Evolutionary conservation across 2,888 invertebrate species (phyloP), one percentile per base, ranked within the genome.

Genomic region (Eumerus sabulonum): DNA sequence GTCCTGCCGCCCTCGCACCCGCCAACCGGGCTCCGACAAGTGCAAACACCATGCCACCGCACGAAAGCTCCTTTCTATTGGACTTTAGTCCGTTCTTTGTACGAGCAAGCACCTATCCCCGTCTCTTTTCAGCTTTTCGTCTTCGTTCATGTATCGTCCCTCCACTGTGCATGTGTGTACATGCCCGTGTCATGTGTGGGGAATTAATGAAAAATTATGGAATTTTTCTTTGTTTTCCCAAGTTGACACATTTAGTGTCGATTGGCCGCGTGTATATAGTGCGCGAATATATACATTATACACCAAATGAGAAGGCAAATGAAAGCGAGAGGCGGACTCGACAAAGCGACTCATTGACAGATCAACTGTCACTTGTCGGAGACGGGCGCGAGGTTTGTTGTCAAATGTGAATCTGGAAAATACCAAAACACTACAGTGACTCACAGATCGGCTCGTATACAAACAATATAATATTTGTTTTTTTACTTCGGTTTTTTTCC

Each of bases 201-300:
- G n/a, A n/a, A n/a, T n/a, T n/a, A n/a, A n/a, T 7, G 27, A 67
- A 62, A 60, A 47, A n/a, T 67, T 45, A 63, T 73, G 51, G 72
- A 62, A 77, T 72, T 51, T 54, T 73, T 77, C 72, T 77, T 77
- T 72, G 57, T 77, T 60, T 57, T 76, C 50, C 71, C 71, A 72
- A 50, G 38, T 72, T 72, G 71, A 57, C 63, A 72, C 51, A 63
- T 72, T 72, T 51, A n/a, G 40, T 1, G 57, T 27, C 19, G 63
- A 57, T 42, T 51, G 57, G 36, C 56, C 47, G 27, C 35, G n/a
- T n/a, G n/a, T n/a, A n/a, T 12, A 70, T 19, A 66, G 54, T 68
- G 44, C 27, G 62, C 50, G 57, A 63, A 56, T 62, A 63, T 56
- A 27, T 7, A 4, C 27, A 63, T 48, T 62, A 63, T 56, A 27